A percentile compares a stretch with the other conserved stretches of the same genome.
These are phyloP conservation scores for Ochropleura plecta DNA, from an alignment of 2,888 invertebrate species.

Conservation along the genomic window DNA sequence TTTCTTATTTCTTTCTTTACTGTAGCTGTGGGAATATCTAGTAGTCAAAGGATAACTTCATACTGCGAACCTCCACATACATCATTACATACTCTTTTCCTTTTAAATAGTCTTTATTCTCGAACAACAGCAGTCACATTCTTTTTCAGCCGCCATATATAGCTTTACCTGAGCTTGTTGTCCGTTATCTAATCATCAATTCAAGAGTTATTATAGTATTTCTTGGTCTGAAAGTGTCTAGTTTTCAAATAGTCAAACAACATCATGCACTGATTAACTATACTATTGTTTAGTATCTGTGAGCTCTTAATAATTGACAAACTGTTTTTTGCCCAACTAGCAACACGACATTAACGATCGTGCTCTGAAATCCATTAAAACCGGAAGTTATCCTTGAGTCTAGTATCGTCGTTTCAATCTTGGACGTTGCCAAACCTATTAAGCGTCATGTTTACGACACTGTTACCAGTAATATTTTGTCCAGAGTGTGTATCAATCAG, in stretches of 20 bases:
- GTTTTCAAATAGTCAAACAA: no score
- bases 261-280: background rate
- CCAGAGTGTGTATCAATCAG: background rate
- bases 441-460: background rate
- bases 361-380: background rate
- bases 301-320: background rate
- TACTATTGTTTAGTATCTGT: background rate
- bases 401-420: background rate
- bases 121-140: no score
- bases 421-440: slow-evolving; percentile 7
- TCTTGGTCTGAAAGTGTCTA: background rate
- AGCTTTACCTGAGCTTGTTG: background rate
- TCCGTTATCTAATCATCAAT: no score
- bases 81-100: background rate
- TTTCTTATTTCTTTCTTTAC: no score
- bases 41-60: background rate
- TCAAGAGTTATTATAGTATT: background rate
- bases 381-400: background rate
- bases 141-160: background rate
- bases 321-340: background rate
- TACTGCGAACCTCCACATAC: background rate
- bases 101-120: background rate
- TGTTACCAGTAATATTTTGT: background rate
- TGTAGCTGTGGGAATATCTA: background rate
- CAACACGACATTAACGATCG: background rate